Conservation (phyloP, 2,113 vertebrate genomes). For the Caretta caretta region DNA sequence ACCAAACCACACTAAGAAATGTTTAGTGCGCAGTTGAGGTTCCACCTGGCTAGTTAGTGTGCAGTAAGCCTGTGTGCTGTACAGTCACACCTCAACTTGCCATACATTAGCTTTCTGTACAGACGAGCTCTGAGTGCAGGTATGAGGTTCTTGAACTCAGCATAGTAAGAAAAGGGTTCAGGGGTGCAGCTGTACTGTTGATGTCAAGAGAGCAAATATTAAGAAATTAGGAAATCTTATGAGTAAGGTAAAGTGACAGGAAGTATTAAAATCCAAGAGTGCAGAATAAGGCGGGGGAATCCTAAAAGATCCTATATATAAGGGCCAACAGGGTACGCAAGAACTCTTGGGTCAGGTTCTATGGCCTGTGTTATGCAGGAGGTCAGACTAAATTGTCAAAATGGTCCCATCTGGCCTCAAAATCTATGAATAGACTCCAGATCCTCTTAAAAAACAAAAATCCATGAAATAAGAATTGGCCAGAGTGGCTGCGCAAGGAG, state of each 20-base stretch:
- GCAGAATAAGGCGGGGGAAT: background rate
- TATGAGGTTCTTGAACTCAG: background rate
- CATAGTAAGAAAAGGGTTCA: background rate
- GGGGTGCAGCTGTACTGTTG: background rate
- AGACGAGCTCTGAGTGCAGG: background rate
- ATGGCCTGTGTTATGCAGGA: background rate
- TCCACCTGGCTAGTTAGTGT: no score
- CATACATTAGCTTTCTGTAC: no score
- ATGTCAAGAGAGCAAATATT: background rate
- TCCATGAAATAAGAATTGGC: background rate
- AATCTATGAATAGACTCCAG: background rate
- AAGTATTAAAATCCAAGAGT: background rate
- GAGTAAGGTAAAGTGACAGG: no score
- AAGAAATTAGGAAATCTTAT: background rate
- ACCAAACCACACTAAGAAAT: no score
- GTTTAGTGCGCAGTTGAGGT: no score
- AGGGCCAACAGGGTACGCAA: background rate
- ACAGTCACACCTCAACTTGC: no score
- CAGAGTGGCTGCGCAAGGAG: background rate
- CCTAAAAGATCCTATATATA: background rate
- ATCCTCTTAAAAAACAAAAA: background rate
- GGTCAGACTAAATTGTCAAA: background rate
- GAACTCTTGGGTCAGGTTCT: background rate
- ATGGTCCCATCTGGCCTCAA: background rate
- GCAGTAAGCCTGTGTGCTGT: no score